These are phyloP conservation scores for Gryllus bimaculatus DNA, from an alignment of 1,140 invertebrate genomes.

Conservation along the genomic window DNA sequence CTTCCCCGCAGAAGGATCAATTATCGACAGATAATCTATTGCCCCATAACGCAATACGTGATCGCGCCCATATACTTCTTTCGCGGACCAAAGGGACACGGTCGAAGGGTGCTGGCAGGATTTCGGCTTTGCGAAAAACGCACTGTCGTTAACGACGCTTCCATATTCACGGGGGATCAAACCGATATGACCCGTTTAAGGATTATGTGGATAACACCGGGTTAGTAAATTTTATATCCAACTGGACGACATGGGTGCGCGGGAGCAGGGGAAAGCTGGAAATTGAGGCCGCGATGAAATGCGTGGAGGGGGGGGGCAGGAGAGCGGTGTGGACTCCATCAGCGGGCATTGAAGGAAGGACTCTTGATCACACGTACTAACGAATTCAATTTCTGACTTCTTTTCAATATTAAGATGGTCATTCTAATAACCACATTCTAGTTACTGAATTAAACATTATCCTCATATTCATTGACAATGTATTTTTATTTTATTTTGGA, in stretches of 20 bases:
- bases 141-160: neutral
- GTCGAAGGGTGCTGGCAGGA: neutral
- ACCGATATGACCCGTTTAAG: neutral
- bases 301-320: too few relatives aligned
- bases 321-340: too few relatives aligned
- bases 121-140: neutral
- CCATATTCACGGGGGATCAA: neutral
- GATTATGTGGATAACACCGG: neutral
- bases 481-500: too few relatives aligned
- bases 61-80: neutral
- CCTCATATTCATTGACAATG: too few relatives aligned
- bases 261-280: neutral
- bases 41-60: neutral
- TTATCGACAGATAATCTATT: conserved; percentile 5
- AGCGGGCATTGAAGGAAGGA: too few relatives aligned
- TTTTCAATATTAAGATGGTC: too few relatives aligned
- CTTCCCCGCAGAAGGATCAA: neutral
- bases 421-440: too few relatives aligned
- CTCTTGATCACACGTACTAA: too few relatives aligned
- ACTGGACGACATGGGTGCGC: neutral
- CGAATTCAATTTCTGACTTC: too few relatives aligned
- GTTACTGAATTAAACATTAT: too few relatives aligned
- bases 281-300: neutral
- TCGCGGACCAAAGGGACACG: neutral
- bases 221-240: neutral